phyloP scores from a whole-genome alignment of 2,888 invertebrate genomes.

The Andrena bucephala region DNA sequence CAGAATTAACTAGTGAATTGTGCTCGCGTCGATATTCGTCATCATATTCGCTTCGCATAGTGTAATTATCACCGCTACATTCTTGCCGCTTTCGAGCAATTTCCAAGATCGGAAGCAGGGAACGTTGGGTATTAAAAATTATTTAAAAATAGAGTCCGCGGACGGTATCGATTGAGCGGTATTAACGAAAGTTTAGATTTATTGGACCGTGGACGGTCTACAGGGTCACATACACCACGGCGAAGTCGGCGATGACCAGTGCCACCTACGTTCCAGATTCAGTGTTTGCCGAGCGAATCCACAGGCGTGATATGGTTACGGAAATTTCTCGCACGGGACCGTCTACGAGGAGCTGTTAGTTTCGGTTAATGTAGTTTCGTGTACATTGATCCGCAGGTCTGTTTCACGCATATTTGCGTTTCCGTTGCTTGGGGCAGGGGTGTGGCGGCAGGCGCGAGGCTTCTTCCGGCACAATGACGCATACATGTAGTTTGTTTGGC shows the following conservation, averaged over 20 bases:
- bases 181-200: conserved; percentile 13
- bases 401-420: conserved; percentile 38
- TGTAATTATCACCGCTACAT: too few species aligned
- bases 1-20: background rate
- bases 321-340: background rate
- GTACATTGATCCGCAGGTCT: conserved; percentile 10
- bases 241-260: conserved; percentile 49
- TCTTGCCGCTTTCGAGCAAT: background rate
- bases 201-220: conserved; percentile 11
- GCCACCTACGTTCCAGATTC: conserved; percentile 60
- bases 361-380: conserved; percentile 21
- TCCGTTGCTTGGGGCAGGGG: conserved; percentile 54
- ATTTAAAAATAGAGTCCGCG: background rate
- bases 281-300: conserved; percentile 40
- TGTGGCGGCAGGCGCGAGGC: conserved; percentile 62
- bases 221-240: conserved; percentile 28
- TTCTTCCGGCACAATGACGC: conserved; percentile 67
- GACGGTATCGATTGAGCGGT: background rate
- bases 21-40: background rate
- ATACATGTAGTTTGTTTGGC: conserved; percentile 62
- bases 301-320: conserved; percentile 23
- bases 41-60: background rate
- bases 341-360: background rate
- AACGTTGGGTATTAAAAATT: background rate
- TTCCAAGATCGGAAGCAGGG: too few species aligned